Evolutionary conservation across 2,888 invertebrate species (phyloP).

Genomic region (Dyspetes luteomarginatus): DNA sequence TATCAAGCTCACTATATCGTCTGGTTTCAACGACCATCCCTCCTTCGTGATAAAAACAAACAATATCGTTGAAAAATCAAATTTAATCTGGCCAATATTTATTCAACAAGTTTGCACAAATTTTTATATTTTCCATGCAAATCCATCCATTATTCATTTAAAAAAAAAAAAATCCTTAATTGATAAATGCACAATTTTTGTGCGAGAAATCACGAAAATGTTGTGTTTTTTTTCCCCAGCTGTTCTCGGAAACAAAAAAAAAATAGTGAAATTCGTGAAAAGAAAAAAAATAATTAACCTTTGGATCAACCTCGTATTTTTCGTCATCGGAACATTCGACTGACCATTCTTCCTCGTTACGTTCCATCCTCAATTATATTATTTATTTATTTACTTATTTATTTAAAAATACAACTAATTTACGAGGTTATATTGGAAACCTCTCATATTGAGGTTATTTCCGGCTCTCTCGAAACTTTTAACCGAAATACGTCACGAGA

Average conservation of each 20-base stretch:
- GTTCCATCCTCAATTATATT: constrained; percentile 74
- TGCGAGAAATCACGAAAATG: neutral
- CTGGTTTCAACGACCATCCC: constrained; percentile 88
- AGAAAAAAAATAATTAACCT: constrained; percentile 65
- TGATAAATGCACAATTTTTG: neutral
- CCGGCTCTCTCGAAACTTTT: constrained; percentile 19
- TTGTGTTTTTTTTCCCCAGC: no score
- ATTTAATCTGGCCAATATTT: no score
- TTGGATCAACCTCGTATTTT: constrained; percentile 79
- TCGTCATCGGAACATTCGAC: constrained; percentile 89
- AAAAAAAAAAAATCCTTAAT: constrained; percentile 3
- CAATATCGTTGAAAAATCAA: neutral
- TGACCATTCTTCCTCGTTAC: constrained; percentile 86
- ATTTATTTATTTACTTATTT: constrained; percentile 48
- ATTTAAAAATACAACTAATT: constrained; percentile 40
- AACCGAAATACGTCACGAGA: neutral
- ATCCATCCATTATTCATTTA: no score
- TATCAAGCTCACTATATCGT: constrained; percentile 89
- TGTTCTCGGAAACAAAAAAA: constrained; percentile 4
- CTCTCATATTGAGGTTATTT: constrained; percentile 64
- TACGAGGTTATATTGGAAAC: constrained; percentile 31
- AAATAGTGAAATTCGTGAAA: neutral
- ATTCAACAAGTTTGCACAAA: no score
- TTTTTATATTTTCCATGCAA: no score
- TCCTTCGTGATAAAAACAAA: constrained; percentile 67